These are phyloP conservation scores for Antechinus flavipes DNA, from an alignment of 2,113 vertebrate species.

Conservation along the genomic window DNA sequence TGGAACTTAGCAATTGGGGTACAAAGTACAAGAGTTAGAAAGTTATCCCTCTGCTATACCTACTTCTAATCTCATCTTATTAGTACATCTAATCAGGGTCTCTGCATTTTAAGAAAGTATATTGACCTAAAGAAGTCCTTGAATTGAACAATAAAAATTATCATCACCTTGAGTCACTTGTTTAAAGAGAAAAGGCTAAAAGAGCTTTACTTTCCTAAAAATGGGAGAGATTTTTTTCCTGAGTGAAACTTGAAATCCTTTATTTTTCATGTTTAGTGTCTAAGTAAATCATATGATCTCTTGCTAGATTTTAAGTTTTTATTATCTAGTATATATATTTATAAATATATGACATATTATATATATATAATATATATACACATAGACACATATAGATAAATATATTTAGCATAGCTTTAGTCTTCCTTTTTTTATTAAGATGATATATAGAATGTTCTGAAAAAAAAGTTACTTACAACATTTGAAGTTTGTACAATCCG, in stretches of 20 bases:
- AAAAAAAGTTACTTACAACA: conserved; percentile 83
- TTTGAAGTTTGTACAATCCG: conserved; percentile 84
- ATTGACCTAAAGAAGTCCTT: neutral
- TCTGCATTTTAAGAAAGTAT: conserved; percentile 15
- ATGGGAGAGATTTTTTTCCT: neutral
- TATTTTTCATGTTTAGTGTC: neutral
- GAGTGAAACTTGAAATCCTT: conserved; percentile 6
- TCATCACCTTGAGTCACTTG: conserved; percentile 16
- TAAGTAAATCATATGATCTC: neutral
- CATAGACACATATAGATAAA: neutral
- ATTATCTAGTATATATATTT: neutral
- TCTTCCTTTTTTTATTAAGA: conserved; percentile 23
- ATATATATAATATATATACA: neutral
- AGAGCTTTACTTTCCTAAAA: neutral
- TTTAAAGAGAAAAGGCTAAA: neutral
- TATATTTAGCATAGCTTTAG: neutral
- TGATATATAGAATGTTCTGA: neutral
- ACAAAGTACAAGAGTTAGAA: neutral
- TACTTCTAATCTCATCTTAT: conserved; percentile 4
- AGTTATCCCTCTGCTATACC: neutral
- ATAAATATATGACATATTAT: neutral
- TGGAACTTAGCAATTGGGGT: neutral
- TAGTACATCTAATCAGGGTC: neutral
- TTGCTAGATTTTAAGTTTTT: neutral
- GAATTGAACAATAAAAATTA: conserved; percentile 30